Percentiles rank a stretch among this genome's conserved stretches.
Conservation (phyloP, 2,888 invertebrate species). For the Nomada lathburiana region DNA sequence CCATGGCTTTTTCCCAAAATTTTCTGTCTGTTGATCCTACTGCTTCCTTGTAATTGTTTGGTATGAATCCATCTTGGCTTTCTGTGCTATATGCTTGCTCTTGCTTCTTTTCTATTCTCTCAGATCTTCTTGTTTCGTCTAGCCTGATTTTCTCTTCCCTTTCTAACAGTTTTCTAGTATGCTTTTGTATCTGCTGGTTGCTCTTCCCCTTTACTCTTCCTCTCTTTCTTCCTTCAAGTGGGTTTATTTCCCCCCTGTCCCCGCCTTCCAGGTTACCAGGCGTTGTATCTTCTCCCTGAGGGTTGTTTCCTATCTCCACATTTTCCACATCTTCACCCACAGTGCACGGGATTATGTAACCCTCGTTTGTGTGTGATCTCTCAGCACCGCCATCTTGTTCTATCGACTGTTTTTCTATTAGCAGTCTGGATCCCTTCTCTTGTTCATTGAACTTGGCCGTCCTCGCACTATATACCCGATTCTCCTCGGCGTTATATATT, state of each 20-base stretch:
- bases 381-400: neutral
- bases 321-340: too few species aligned
- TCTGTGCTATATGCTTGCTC: neutral
- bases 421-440: neutral
- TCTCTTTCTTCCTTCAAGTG: neutral
- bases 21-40: neutral
- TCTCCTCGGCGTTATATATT: conserved; percentile 6
- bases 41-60: conserved; percentile 16
- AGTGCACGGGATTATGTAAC: too few species aligned
- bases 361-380: too few species aligned
- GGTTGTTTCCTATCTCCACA: too few species aligned
- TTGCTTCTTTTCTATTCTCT: neutral
- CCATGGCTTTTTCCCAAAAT: conserved; percentile 27
- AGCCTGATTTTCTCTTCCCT: conserved; percentile 13
- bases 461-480: neutral
- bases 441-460: conserved; percentile 19
- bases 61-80: neutral
- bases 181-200: neutral
- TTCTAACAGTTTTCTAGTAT: neutral
- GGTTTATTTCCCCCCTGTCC: too few species aligned
- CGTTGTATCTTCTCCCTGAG: too few species aligned
- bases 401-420: neutral
- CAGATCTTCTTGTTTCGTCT: conserved; percentile 11
- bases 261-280: too few species aligned
- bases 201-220: neutral